These are phyloP conservation scores for Sylvicola cinctus DNA, from an alignment of 2,888 invertebrate species.

Conservation along the genomic window DNA sequence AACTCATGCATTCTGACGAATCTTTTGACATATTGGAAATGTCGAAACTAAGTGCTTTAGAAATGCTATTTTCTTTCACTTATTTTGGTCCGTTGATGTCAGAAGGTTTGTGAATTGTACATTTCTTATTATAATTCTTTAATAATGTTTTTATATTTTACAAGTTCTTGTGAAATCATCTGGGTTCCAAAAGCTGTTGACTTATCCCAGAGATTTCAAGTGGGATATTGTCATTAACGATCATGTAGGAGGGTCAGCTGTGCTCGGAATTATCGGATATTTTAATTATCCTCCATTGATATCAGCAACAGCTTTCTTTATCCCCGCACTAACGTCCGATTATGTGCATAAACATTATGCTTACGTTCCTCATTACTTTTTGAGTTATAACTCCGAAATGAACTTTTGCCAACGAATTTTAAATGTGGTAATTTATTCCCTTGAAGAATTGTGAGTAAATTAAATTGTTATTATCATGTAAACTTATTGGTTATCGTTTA, in stretches of 20 bases:
- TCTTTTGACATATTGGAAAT: too few species aligned
- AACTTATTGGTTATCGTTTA: too few species aligned
- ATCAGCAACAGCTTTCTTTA: conserved; percentile 12
- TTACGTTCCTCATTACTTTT: conserved; percentile 11
- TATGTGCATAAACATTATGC: conserved; percentile 13
- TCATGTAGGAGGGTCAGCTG: conserved; percentile 14
- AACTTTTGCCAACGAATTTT: conserved; percentile 11
- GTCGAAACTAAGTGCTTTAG: too few species aligned
- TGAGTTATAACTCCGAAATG: conserved; percentile 10
- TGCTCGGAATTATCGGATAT: conserved; percentile 15
- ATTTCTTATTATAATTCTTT: too few species aligned
- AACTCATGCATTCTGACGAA: background rate
- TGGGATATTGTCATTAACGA: conserved; percentile 19
- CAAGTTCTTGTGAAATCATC: conserved; percentile 7
- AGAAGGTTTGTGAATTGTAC: too few species aligned
- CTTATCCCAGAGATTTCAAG: conserved; percentile 14
- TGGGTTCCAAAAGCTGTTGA: conserved; percentile 11
- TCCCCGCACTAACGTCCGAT: conserved; percentile 5
- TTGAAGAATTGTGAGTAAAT: conserved; percentile 9
- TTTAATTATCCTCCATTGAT: conserved; percentile 17
- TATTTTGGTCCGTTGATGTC: too few species aligned
- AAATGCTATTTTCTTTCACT: too few species aligned
- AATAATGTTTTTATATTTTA: too few species aligned
- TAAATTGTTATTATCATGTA: too few species aligned
- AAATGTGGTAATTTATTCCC: conserved; percentile 11